Conservation (phyloP, 2,888 invertebrate species). For the Adineta ricciae region DNA sequence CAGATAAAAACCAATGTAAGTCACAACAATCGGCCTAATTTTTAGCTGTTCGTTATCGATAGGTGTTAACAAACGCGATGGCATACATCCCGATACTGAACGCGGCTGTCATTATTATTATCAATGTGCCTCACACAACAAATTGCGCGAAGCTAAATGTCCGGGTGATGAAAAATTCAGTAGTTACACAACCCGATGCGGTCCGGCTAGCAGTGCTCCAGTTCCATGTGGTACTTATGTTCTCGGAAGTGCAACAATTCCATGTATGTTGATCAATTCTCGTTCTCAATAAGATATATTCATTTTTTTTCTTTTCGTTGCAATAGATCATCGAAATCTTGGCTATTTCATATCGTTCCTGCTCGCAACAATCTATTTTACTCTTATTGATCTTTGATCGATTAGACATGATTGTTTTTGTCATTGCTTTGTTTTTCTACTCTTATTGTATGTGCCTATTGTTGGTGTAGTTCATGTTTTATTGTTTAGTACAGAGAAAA, state of each 20-base stretch:
- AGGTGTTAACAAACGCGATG: constrained; percentile 21
- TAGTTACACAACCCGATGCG: constrained; percentile 63
- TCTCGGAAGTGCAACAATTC: neutral
- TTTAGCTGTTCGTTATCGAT: neutral
- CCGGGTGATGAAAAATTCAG: constrained; percentile 71
- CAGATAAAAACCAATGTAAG: constrained; percentile 27
- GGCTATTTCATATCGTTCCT: neutral
- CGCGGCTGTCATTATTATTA: constrained; percentile 22
- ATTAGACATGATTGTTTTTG: neutral
- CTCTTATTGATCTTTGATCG: neutral
- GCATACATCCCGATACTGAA: constrained; percentile 32
- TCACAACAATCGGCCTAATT: neutral
- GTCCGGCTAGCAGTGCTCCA: constrained; percentile 54
- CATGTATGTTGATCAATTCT: neutral
- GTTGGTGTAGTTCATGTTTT: constrained; percentile 7
- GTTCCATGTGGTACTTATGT: constrained; percentile 30
- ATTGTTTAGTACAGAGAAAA: neutral
- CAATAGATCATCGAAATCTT: neutral
- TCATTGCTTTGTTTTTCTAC: neutral
- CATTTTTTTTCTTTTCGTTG: neutral
- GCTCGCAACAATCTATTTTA: neutral
- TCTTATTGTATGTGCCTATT: neutral
- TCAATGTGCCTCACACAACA: constrained; percentile 25
- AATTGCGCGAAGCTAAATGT: constrained; percentile 28
- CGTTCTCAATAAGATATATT: neutral